These are phyloP conservation scores for Sturnus vulgaris DNA, from an alignment of 2,113 vertebrate species.

Conservation along the genomic window DNA sequence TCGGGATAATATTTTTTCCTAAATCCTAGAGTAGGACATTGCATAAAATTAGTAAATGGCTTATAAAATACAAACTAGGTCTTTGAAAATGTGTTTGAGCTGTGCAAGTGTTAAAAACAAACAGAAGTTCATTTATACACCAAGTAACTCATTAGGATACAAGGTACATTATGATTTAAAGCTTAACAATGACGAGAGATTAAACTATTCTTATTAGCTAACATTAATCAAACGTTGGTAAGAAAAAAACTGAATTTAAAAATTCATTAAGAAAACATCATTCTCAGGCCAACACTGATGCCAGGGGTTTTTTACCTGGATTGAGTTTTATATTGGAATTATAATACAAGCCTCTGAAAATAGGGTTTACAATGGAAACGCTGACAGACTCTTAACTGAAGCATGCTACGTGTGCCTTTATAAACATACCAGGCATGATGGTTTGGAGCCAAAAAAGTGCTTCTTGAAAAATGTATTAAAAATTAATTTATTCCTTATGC, in stretches of 20 bases:
- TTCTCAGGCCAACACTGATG: not conserved
- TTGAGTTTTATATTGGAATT: slow-evolving; percentile 20
- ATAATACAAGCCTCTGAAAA: slow-evolving; percentile 32
- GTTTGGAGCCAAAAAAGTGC: slow-evolving; percentile 36
- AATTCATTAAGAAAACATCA: not conserved
- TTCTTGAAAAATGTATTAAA: slow-evolving; percentile 65
- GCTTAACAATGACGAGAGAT: not conserved
- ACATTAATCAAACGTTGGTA: not conserved
- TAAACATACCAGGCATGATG: slow-evolving; percentile 37
- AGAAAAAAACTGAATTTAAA: not conserved
- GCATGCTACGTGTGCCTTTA: not conserved
- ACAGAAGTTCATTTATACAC: not conserved
- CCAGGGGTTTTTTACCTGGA: not conserved
- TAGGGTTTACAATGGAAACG: slow-evolving; percentile 49
- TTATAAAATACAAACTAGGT: not conserved
- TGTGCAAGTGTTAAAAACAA: not conserved
- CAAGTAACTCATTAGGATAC: not conserved
- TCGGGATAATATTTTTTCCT: not conserved
- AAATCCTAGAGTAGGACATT: not conserved
- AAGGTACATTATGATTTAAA: not conserved
- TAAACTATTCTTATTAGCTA: not conserved
- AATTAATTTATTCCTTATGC: slow-evolving; percentile 60
- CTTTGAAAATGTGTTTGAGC: not conserved
- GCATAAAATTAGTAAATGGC: not conserved
- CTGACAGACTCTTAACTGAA: slow-evolving; percentile 21